phyloP scores from a whole-genome alignment of 2,113 vertebrate species.

The Thamnophis sirtalis region DNA sequence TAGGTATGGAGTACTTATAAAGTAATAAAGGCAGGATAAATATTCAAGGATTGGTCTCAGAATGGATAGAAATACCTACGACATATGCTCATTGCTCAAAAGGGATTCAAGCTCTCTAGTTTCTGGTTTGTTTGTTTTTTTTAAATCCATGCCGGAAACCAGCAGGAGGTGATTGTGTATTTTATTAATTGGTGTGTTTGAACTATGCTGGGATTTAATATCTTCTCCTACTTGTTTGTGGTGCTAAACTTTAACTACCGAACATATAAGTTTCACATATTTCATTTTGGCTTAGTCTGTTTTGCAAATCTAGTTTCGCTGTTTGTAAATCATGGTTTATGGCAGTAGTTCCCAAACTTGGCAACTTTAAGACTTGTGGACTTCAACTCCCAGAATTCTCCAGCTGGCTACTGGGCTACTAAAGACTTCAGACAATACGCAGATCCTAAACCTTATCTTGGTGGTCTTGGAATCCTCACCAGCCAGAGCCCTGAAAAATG shows the following conservation, averaged over 20 bases:
- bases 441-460: neutral
- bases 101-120: neutral
- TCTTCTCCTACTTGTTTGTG: neutral
- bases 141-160: neutral
- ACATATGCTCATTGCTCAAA: neutral
- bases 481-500: neutral
- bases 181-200: neutral
- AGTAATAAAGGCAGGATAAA: neutral
- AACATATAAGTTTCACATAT: neutral
- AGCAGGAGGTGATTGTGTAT: neutral
- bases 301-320: neutral
- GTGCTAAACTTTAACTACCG: neutral
- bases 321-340: neutral
- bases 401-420: no score
- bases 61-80: neutral
- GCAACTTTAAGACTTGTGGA: no score
- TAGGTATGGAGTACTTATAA: neutral
- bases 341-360: no score
- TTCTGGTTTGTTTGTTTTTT: neutral
- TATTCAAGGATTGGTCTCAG: neutral
- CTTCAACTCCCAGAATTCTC: no score
- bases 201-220: neutral
- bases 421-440: neutral
- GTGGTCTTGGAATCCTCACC: neutral
- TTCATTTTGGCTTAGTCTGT: neutral